Evolutionary conservation across 1,140 invertebrate genomes (phyloP).

Genomic region (Phymorhynchus buccinoides): DNA sequence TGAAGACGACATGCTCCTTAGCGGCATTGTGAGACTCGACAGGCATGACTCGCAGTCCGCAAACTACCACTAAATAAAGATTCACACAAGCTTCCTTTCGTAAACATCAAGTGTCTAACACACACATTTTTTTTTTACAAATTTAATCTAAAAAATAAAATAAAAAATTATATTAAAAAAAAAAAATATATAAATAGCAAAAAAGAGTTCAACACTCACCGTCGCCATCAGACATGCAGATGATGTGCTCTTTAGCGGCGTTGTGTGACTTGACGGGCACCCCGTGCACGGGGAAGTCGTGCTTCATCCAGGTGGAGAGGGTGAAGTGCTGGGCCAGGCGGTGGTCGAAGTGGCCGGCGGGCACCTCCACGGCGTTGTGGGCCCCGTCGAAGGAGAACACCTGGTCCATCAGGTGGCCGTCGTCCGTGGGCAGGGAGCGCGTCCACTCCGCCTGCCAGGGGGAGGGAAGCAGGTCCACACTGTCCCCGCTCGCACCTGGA

Average conservation of each 20-base stretch:
- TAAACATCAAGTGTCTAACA: too few relatives aligned
- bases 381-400: slow-evolving; percentile 95
- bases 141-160: not conserved
- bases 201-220: slow-evolving; percentile 78
- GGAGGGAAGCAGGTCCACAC: slow-evolving; percentile 89
- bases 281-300: slow-evolving; percentile 79
- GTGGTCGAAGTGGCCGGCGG: slow-evolving; percentile 74
- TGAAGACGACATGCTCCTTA: too few relatives aligned
- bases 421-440: slow-evolving; percentile 88
- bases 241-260: slow-evolving; percentile 92
- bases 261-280: slow-evolving; percentile 78
- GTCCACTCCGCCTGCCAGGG: slow-evolving; percentile 86
- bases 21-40: too few relatives aligned
- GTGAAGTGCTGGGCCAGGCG: slow-evolving; percentile 86
- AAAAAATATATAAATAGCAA: not conserved
- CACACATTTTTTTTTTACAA: too few relatives aligned
- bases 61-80: too few relatives aligned
- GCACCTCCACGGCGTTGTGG: slow-evolving; percentile 84
- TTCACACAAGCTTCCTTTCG: too few relatives aligned
- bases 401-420: slow-evolving; percentile 90
- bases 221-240: slow-evolving; percentile 96
- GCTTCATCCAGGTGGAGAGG: slow-evolving; percentile 93
- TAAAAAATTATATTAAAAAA: not conserved
- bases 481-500: slow-evolving; percentile 80
- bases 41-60: too few relatives aligned